Conservation (phyloP, 2,113 vertebrate species). For the Halichoeres trimaculatus region DNA sequence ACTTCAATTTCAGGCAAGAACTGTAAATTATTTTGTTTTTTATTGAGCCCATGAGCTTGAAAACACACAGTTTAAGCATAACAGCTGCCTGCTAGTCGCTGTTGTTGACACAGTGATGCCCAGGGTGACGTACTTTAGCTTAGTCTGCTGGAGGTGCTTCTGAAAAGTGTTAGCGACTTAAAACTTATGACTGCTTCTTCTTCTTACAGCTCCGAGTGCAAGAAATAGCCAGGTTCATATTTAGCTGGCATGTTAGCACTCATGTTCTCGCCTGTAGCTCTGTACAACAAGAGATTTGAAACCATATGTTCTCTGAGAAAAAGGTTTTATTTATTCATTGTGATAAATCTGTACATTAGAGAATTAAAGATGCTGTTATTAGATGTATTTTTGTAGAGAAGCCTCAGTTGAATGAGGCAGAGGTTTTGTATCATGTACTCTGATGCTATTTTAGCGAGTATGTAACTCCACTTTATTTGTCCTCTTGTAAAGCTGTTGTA, state of each 20-base stretch:
- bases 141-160: not conserved
- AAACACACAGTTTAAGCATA: slow-evolving; percentile 1
- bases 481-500: slow-evolving; percentile 46
- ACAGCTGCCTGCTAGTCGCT: not conserved
- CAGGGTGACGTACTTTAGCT: not conserved
- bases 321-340: slow-evolving; percentile 48
- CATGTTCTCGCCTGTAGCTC: slow-evolving; percentile 23
- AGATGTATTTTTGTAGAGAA: slow-evolving; percentile 79
- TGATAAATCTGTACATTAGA: slow-evolving; percentile 62
- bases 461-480: slow-evolving; percentile 23
- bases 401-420: slow-evolving; percentile 71
- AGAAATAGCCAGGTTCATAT: not conserved
- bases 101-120: slow-evolving; percentile 35
- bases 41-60: slow-evolving; percentile 2
- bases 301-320: slow-evolving; percentile 36
- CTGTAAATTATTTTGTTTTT: not conserved
- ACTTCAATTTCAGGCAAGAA: not conserved
- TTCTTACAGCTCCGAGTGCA: not conserved
- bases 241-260: not conserved
- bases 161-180: slow-evolving; percentile 6
- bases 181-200: not conserved
- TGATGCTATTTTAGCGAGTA: slow-evolving; percentile 62
- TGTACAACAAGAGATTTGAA: slow-evolving; percentile 1
- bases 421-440: slow-evolving; percentile 67
- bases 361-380: slow-evolving; percentile 47